phyloP scores from a whole-genome alignment of 2,113 vertebrate genomes.

The Phylloscopus whistleri region DNA sequence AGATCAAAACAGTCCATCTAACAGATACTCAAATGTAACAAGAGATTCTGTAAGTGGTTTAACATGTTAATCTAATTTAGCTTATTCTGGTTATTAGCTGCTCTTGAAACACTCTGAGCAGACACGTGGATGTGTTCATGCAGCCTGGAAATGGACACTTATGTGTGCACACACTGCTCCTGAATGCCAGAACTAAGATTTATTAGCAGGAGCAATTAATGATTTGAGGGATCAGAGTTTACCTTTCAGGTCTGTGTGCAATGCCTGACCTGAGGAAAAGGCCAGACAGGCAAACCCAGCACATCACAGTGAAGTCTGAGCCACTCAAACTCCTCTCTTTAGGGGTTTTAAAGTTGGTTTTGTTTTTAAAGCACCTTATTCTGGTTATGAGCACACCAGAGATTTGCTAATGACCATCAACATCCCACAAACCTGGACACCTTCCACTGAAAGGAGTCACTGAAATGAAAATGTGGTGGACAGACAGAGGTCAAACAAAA shows the following conservation, averaged over 20 bases:
- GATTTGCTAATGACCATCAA: not conserved
- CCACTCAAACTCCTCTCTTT: not conserved
- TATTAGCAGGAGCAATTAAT: not conserved
- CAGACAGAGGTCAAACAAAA: not conserved
- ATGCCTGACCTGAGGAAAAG: not conserved
- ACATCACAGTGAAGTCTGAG: not conserved
- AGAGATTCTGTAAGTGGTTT: not conserved
- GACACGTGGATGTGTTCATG: not conserved
- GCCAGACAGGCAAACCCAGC: not conserved
- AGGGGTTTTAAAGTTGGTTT: not conserved
- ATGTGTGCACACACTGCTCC: not conserved
- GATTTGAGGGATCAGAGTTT: not conserved
- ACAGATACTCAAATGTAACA: not conserved
- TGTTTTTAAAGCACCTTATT: not conserved
- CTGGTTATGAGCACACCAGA: not conserved
- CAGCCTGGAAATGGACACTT: not conserved
- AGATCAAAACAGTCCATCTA: not conserved
- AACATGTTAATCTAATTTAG: conserved; percentile 10
- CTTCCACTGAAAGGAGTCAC: not conserved
- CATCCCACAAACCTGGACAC: not conserved
- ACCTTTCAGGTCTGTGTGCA: not conserved
- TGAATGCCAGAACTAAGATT: not conserved
- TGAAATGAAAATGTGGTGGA: not conserved
- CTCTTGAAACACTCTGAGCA: not conserved
- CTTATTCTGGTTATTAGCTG: not conserved